Evolutionary conservation across 1,140 invertebrate genomes (phyloP), one percentile per base, ranked within the genome.

Genomic region (Listronotus bonariensis): DNA sequence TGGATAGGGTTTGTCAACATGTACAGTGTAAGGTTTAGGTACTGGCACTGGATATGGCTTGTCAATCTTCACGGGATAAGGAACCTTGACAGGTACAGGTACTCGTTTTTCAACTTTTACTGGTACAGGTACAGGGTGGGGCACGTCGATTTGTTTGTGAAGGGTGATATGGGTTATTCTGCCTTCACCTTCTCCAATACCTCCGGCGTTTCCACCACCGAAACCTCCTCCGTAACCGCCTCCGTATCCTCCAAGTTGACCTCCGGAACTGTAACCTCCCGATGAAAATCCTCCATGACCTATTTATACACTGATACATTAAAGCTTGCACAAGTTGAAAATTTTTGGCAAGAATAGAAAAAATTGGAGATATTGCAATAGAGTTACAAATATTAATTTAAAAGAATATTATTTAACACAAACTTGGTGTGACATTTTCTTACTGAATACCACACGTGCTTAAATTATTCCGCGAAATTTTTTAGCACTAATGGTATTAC

Each of bases 1-100:
- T 65, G 82, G 84, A 72, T 79, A 84, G 43, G 80, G 85, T 41
- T 80, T 79, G 63, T 85, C 83, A 15, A 77, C 69, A 26, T 68
- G 74, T 54, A 80, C 82, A 46, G 72, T 68, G 42, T 75, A 74
- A 12, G 70, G 73, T 59, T 74, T 73, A 15, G 71, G 68, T 31
- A 77, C 73, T 34, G 68, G 72, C 10, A 76, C 74, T 7, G 76
- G 71, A 45, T 76, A 75, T 0, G 76, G 74, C 42, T 68, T 72
- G 41, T 72, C 72, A 8, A 74, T 70, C 62, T 73, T 74, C 7
- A 68, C 68, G 56, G 65, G 77, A 56, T 79, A 80, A 49, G 76
- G 75, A 17, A 78, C 76, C 72, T 63, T 75, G 52, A 64, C 76
- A 15, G 70, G 68, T 48, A 65, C 59, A 38, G 78, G 75, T 0